Evolutionary conservation across 2,888 invertebrate species (phyloP).

Genomic region (Nephrocerus scutellatus): DNA sequence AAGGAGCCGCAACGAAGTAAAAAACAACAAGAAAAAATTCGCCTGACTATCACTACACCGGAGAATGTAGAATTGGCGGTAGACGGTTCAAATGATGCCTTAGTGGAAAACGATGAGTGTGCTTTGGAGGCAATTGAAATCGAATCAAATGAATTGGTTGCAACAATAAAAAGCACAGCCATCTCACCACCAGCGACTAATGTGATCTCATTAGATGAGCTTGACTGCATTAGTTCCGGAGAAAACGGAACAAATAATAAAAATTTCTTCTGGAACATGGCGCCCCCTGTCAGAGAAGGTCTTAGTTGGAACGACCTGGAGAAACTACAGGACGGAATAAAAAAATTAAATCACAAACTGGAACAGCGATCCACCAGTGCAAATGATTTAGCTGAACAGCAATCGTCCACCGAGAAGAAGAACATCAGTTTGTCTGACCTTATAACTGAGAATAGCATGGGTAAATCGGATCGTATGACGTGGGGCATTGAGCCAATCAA

Average conservation of each 20-base stretch:
- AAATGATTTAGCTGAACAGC: slow-evolving; percentile 18
- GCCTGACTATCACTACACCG: slow-evolving; percentile 43
- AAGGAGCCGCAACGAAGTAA: slow-evolving; percentile 27
- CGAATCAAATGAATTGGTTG: slow-evolving; percentile 25
- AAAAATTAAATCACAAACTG: slow-evolving; percentile 31
- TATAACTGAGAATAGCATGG: slow-evolving; percentile 45
- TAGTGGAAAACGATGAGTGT: slow-evolving; percentile 28
- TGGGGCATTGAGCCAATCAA: slow-evolving; percentile 46
- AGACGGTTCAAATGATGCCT: slow-evolving; percentile 30
- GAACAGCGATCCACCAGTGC: slow-evolving; percentile 31
- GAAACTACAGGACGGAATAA: slow-evolving; percentile 31
- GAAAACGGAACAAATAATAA: slow-evolving; percentile 21
- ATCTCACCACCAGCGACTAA: slow-evolving; percentile 2
- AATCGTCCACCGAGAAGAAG: slow-evolving; percentile 24
- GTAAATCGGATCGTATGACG: slow-evolving; percentile 41
- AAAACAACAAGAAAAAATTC: slow-evolving; percentile 32
- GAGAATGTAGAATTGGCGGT: slow-evolving; percentile 42
- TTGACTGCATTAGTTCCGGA: too few species aligned
- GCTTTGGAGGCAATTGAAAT: slow-evolving; percentile 43
- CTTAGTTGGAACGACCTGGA: slow-evolving; percentile 36
- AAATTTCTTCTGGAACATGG: slow-evolving; percentile 41
- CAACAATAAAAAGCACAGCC: too few species aligned
- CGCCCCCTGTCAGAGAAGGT: slow-evolving; percentile 39
- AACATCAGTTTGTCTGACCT: slow-evolving; percentile 43
- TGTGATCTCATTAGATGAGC: too few species aligned